Base-by-base conservation (phyloP, 2,113 vertebrate genomes). In the Hirundichthys speculiger region DNA sequence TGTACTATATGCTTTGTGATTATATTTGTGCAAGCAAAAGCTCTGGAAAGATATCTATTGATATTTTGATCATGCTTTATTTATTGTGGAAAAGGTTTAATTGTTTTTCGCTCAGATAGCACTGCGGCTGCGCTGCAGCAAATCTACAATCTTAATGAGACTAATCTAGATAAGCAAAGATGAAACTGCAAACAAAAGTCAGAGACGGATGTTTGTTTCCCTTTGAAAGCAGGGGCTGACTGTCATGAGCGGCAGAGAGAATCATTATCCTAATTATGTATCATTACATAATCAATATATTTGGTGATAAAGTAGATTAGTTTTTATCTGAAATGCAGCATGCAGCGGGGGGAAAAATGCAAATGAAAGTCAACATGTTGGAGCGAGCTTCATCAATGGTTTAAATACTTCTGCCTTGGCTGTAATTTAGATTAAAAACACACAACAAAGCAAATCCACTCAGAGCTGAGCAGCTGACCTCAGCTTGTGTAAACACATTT, bases 201-300 rank as follows among this genome's bases (percentile, higher is more conserved):
- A 39, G 11, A 68, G 55, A 50, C 10, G 21, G 52, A 3, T 46
- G 46, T 78, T 77, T 69, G 64, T 75, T 65, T 59, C 40, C 42
- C 49, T 55, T 47, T 42, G 39, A 79, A 47, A 16, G 1, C 62
- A 61, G 78, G 30, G 63, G 2, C 45, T 21, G 52, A 60, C 49
- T 62, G 61, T 84, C 70, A 45, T 24, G 39, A n/a, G 67, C 6
- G 15, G 20, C 50, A 13, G 71, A 55, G 51, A 53, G 63, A 83
- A 82, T 82, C 80, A 74, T 77, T 70, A 48, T 72, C 46, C 75
- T 56, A 70, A 81, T 85, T 71, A 85, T 62, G 67, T 60, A 43
- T 62, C 55, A 41, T 75, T 79, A 69, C 73, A 58, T 77, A 78
- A 86, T 79, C 79, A 60, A 64, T 63, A 65, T 59, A 76, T 49